These are phyloP conservation scores for Halcyon senegalensis DNA, from an alignment of 2,113 vertebrate genomes.

Conservation along the genomic window DNA sequence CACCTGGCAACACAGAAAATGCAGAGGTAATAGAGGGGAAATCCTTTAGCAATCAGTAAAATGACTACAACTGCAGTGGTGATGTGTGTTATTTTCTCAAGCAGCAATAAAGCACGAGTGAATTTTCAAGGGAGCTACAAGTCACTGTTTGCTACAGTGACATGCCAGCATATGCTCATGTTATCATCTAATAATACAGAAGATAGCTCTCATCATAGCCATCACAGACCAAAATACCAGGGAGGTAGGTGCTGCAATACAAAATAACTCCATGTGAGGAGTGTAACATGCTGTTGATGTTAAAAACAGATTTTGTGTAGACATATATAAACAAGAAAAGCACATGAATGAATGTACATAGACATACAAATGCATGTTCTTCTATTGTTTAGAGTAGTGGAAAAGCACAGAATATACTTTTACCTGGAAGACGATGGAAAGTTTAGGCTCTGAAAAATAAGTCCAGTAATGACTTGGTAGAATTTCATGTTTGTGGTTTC, in stretches of 20 bases:
- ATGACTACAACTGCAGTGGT: not conserved
- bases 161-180: not conserved
- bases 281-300: not conserved
- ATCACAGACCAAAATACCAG: not conserved
- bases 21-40: constrained; percentile 52
- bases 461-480: not conserved
- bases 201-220: not conserved
- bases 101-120: constrained; percentile 17
- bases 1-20: constrained; percentile 66
- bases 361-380: not conserved
- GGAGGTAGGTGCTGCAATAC: not conserved
- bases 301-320: not conserved
- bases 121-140: constrained; percentile 46
- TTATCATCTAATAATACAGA: constrained; percentile 33
- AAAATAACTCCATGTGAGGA: not conserved
- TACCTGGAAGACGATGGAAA: not conserved
- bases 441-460: not conserved
- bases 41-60: constrained; percentile 57
- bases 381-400: not conserved
- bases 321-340: not conserved
- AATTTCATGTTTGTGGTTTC: not conserved
- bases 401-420: not conserved
- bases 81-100: constrained; percentile 43
- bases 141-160: constrained; percentile 46
- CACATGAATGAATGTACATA: not conserved